Base-by-base conservation (phyloP, 92 coral and sea anemone species). In the Bergia puertoricense region DNA sequence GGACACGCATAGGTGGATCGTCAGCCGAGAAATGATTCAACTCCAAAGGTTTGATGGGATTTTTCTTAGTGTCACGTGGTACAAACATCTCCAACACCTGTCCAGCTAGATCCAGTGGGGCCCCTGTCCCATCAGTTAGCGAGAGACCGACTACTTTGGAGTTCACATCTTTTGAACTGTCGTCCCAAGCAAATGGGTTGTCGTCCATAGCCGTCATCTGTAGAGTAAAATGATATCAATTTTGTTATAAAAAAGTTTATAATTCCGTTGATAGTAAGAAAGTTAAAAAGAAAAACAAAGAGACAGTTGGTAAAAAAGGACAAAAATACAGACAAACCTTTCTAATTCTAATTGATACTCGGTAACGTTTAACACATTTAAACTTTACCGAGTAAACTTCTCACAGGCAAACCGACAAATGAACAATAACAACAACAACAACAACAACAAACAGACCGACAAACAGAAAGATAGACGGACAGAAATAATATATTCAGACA, bases 201-300 rank as follows among this genome's bases (percentile, higher is more conserved):
- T 96, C 94, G 43, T 93, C 96, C 95, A 95, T 91, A 16, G 98
- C 98, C 4, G 96, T 93, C 43, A 96, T 88, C 98, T 96, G 72
- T 15, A 41, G 73, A 76, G 56, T 16, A 62, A 56, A 65, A 11
- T 16, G 22, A 65, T 66, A 50, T 71, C 79, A 22, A 14, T 84
- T 22, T 46, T 45, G 30, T 30, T 30, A 30, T 30, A 74, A 39
- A 23, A 74, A 72, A n/a, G 67, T 48, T 14, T 0, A 48, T 22
- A 66, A 22, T 51, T 57, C 22, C 13, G 36, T 62, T 36, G 50
- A 67, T 37, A 38, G 68, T 0, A 23, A n/a, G 18, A 38, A 13
- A 74, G 15, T 30, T 30, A 36, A 39, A 13, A 11, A 38, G 13
- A 74, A 74, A 0, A 14, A 13, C 40, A 56, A 20, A 36, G 5